A percentile compares a stretch with the other conserved stretches of the same genome.
phyloP scores from a whole-genome alignment of 1,140 invertebrate species.

The Luehdorfia chinensis region DNA sequence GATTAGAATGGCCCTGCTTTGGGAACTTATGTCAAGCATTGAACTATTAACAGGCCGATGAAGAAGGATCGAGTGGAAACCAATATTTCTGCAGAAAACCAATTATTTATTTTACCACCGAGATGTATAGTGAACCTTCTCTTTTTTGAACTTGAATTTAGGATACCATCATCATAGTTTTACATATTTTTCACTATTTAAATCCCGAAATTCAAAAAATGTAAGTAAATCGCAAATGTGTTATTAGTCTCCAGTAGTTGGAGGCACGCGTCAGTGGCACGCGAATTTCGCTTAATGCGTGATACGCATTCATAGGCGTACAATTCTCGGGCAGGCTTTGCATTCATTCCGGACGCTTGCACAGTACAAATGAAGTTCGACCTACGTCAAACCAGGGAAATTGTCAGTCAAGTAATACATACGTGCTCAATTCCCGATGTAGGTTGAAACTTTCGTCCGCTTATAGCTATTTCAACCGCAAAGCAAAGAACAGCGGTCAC shows the following conservation, averaged over 20 bases:
- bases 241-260: slow-evolving; percentile 11
- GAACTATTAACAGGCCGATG: too few relatives aligned
- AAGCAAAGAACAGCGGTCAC: slow-evolving; percentile 60
- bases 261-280: slow-evolving; percentile 40
- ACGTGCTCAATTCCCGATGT: slow-evolving; percentile 50
- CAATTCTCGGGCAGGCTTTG: slow-evolving; percentile 53
- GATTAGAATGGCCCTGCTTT: too few relatives aligned
- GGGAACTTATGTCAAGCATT: too few relatives aligned
- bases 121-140: too few relatives aligned
- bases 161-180: too few relatives aligned
- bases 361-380: slow-evolving; percentile 56
- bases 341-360: slow-evolving; percentile 61
- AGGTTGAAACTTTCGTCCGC: slow-evolving; percentile 65
- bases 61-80: too few relatives aligned
- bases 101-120: too few relatives aligned
- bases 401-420: slow-evolving; percentile 50
- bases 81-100: too few relatives aligned
- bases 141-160: too few relatives aligned
- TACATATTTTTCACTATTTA: too few relatives aligned
- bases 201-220: too few relatives aligned
- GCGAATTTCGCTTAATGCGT: slow-evolving; percentile 55
- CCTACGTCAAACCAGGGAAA: slow-evolving; percentile 53
- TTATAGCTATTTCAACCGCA: slow-evolving; percentile 56
- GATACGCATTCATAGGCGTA: slow-evolving; percentile 30
- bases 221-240: too few relatives aligned